Evolutionary conservation across 1,140 invertebrate genomes (phyloP), one percentile per base, ranked within the genome.

Genomic region (Spodoptera frugiperda): DNA sequence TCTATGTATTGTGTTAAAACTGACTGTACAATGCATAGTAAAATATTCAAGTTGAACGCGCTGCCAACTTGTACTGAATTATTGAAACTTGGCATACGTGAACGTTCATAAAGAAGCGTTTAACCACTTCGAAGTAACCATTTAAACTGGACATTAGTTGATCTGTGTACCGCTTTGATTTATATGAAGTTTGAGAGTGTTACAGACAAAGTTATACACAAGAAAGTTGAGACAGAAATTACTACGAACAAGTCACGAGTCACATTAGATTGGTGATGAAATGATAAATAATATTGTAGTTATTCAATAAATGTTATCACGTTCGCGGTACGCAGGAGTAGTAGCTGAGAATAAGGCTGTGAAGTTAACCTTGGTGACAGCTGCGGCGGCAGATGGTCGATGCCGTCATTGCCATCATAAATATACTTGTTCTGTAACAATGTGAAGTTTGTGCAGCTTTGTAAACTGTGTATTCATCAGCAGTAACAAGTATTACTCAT

Each of bases 321-420:
- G 33, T 39, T 39, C 33, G 33, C 33, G 65, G n/a, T 54, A 54
- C n/a, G 9, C 46, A 71, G 53, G 46, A 77, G 44, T 44, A 63
- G 54, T 53, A 1, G 17, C 39, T 8, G 30, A 19, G 55, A 57
- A 51, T 51, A 71, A 77, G 77, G 44, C 76, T 55, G 57, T 73
- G 55, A 54, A 12, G 72, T 53, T 68, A 78, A 78, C 77, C 77
- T 78, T 78, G 77, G 70, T 6, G 67, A 65, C 77, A 78, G 77
- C 70, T 78, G 77, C 61, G 68, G 39, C 51, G 53, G 77, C 77
- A 78, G 77, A 78, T 78, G 77, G 17, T 12, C 19, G 25, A 63
- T 78, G 77, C 14, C 77, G 77, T 78, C 77, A 78, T 10, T 33
- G 30, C 39, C 54, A 72, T 54, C 70, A 67, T 51, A 61, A 63